Percentiles rank a stretch among this genome's conserved stretches.
phyloP scores from a whole-genome alignment of 2,797 vertebrate species.

The Cephalopachus bancanus region DNA sequence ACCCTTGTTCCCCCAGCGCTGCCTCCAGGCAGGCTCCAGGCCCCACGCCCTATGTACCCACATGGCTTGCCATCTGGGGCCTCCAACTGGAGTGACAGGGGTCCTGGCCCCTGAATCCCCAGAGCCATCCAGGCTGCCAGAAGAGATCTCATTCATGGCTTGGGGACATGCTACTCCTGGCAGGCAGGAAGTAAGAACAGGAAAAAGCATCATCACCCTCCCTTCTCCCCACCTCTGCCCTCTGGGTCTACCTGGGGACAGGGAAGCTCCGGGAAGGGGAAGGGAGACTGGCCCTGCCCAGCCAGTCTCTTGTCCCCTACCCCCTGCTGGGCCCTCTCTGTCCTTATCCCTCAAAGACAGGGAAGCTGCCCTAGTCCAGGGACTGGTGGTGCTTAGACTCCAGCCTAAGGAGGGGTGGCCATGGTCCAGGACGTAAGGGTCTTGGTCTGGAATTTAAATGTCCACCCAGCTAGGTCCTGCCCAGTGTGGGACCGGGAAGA shows the following conservation, averaged over 20 bases:
- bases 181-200: not conserved
- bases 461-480: slow-evolving; percentile 43
- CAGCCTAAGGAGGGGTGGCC: slow-evolving; percentile 8
- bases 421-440: slow-evolving; percentile 1
- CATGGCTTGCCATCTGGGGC: slow-evolving; percentile 79
- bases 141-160: not conserved
- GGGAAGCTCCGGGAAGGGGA: not conserved
- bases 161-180: not conserved
- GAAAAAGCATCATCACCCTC: not conserved
- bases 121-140: not conserved
- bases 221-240: not conserved
- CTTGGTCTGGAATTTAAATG: not conserved
- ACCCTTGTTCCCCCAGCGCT: not conserved
- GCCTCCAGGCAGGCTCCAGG: slow-evolving; percentile 75
- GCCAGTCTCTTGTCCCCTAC: not conserved
- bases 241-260: not conserved
- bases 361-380: not conserved
- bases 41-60: slow-evolving; percentile 65
- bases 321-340: slow-evolving; percentile 46
- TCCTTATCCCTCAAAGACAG: slow-evolving; percentile 32
- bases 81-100: not conserved
- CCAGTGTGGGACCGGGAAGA: slow-evolving; percentile 31
- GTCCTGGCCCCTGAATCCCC: not conserved
- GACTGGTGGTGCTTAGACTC: slow-evolving; percentile 64
- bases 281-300: not conserved